phyloP scores from a whole-genome alignment of 2,797 vertebrate genomes.

The Zenarchopterus dispar region DNA sequence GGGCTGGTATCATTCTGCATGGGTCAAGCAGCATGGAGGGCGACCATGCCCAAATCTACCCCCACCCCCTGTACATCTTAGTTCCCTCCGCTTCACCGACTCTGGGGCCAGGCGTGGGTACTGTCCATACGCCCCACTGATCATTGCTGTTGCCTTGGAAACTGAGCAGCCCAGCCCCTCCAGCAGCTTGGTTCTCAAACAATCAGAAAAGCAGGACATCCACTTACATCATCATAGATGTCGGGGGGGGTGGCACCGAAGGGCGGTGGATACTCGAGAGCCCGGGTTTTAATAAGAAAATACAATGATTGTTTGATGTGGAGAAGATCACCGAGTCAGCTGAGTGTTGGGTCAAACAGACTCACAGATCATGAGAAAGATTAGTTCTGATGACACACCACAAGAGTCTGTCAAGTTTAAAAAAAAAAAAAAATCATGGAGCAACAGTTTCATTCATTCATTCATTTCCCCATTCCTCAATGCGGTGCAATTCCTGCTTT shows the following conservation, averaged over 20 bases:
- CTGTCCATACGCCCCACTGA: conserved; percentile 70
- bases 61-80: conserved; percentile 49
- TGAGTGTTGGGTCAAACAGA: conserved; percentile 53
- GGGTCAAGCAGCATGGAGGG: conserved; percentile 59
- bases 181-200: conserved; percentile 45
- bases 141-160: conserved; percentile 70
- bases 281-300: neutral
- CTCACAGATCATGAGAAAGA: conserved; percentile 31
- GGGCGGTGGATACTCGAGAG: neutral
- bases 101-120: conserved; percentile 56
- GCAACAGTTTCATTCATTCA: neutral
- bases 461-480: conserved; percentile 18
- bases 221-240: conserved; percentile 22
- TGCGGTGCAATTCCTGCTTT: conserved; percentile 36
- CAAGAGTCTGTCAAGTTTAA: conserved; percentile 6
- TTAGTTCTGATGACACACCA: conserved; percentile 15
- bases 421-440: conserved; percentile 9
- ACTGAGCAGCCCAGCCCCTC: conserved; percentile 68
- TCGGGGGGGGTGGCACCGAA: neutral
- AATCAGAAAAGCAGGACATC: conserved; percentile 47
- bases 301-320: neutral
- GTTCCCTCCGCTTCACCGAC: conserved; percentile 60
- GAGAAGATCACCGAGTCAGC: neutral
- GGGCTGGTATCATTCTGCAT: conserved; percentile 56
- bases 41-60: conserved; percentile 43